Conservation (phyloP, 2,888 invertebrate genomes). For the Aspidapion aeneum region DNA sequence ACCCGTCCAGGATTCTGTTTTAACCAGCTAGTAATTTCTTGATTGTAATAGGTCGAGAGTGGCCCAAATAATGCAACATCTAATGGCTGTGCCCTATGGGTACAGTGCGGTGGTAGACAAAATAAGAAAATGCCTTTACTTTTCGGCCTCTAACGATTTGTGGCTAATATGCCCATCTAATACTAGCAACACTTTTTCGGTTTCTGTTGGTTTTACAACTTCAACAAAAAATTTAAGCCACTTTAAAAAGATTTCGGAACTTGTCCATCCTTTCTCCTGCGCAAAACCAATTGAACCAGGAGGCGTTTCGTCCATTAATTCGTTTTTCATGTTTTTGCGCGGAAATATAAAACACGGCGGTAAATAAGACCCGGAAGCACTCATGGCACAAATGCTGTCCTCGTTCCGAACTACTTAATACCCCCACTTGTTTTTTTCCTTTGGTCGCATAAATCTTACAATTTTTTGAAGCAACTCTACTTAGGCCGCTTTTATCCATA, state of each 20-base stretch:
- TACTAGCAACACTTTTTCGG: constrained; percentile 32
- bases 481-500: constrained; percentile 43
- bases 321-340: constrained; percentile 3
- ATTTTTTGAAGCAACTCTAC: constrained; percentile 36
- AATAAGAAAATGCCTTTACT: constrained; percentile 37
- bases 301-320: background rate
- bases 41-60: constrained; percentile 34
- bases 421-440: background rate
- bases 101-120: constrained; percentile 40
- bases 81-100: constrained; percentile 38
- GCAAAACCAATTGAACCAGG: background rate
- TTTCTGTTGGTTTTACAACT: constrained; percentile 14
- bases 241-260: constrained; percentile 22
- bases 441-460: background rate
- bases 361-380: background rate
- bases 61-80: constrained; percentile 37
- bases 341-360: constrained; percentile 1
- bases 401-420: background rate
- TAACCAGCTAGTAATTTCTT: constrained; percentile 33
- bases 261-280: constrained; percentile 33
- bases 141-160: constrained; percentile 32
- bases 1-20: constrained; percentile 33
- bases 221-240: constrained; percentile 24
- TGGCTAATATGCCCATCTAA: constrained; percentile 39
- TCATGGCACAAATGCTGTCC: too few relatives aligned